Evolutionary conservation across 2,888 invertebrate species (phyloP).

Genomic region (Meandrusa payeni): DNA sequence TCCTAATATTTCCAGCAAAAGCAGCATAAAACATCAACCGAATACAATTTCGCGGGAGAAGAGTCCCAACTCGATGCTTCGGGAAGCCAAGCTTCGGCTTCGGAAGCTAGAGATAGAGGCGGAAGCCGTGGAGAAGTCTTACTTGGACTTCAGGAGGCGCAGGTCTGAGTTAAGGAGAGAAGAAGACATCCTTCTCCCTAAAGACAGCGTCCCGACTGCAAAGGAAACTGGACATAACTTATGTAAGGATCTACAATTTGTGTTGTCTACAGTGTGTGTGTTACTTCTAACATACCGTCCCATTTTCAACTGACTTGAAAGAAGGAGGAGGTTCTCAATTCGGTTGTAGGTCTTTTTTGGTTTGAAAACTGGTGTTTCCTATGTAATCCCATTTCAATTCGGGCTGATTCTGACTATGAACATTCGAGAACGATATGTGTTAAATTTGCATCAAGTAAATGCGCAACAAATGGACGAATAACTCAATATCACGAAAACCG

Average conservation of each 20-base stretch:
- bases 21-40: conserved; percentile 26
- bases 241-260: conserved; percentile 4
- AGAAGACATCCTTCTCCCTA: conserved; percentile 15
- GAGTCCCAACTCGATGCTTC: conserved; percentile 71
- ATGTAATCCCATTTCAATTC: too few relatives aligned
- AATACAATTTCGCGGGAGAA: conserved; percentile 35
- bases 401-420: too few relatives aligned
- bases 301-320: too few relatives aligned
- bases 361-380: too few relatives aligned
- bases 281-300: too few relatives aligned
- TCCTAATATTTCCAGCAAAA: conserved; percentile 31
- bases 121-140: conserved; percentile 78
- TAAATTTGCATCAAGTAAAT: too few relatives aligned
- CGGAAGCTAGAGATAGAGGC: conserved; percentile 81
- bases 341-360: too few relatives aligned
- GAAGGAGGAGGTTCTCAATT: too few relatives aligned
- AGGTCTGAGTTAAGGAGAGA: conserved; percentile 35
- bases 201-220: background rate
- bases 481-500: too few relatives aligned
- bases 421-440: too few relatives aligned
- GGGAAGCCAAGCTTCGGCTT: conserved; percentile 74
- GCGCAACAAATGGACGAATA: too few relatives aligned
- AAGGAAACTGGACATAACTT: background rate
- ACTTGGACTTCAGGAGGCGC: conserved; percentile 57
- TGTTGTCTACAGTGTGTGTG: too few relatives aligned